phyloP scores from a whole-genome alignment of 2,797 vertebrate species.

The Carapus acus region DNA sequence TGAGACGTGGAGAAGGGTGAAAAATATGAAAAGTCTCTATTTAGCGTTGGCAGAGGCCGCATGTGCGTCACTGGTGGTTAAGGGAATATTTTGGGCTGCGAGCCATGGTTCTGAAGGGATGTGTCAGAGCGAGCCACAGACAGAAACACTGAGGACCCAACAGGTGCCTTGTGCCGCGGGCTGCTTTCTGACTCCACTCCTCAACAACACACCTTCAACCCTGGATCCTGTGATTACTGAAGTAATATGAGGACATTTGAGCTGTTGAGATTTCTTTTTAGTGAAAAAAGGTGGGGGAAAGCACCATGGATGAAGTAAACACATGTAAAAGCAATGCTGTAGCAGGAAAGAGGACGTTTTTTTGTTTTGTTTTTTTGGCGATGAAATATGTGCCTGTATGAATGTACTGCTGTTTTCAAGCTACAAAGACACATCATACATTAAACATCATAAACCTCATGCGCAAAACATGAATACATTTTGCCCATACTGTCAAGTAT shows the following conservation, averaged over 20 bases:
- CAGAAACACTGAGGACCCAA: conserved; percentile 44
- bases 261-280: conserved; percentile 22
- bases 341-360: conserved; percentile 2
- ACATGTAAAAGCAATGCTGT: neutral
- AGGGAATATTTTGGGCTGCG: conserved; percentile 61
- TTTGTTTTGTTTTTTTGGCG: too few relatives aligned
- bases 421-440: too few relatives aligned
- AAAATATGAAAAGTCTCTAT: conserved; percentile 69
- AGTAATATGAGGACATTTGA: conserved; percentile 29
- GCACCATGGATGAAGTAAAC: neutral
- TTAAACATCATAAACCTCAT: too few relatives aligned
- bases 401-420: too few relatives aligned
- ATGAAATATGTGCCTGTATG: too few relatives aligned
- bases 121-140: conserved; percentile 63
- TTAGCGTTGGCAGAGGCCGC: conserved; percentile 62
- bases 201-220: conserved; percentile 36
- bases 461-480: too few relatives aligned
- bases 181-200: conserved; percentile 38
- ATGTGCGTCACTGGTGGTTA: conserved; percentile 71
- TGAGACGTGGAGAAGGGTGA: conserved; percentile 56
- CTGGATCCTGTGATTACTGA: conserved; percentile 34
- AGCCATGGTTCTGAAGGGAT: conserved; percentile 64
- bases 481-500: too few relatives aligned
- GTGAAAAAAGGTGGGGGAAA: conserved; percentile 10
- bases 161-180: conserved; percentile 52